These are phyloP conservation scores for Moxostoma hubbsi DNA, from an alignment of 2,797 vertebrate species.

Conservation along the genomic window DNA sequence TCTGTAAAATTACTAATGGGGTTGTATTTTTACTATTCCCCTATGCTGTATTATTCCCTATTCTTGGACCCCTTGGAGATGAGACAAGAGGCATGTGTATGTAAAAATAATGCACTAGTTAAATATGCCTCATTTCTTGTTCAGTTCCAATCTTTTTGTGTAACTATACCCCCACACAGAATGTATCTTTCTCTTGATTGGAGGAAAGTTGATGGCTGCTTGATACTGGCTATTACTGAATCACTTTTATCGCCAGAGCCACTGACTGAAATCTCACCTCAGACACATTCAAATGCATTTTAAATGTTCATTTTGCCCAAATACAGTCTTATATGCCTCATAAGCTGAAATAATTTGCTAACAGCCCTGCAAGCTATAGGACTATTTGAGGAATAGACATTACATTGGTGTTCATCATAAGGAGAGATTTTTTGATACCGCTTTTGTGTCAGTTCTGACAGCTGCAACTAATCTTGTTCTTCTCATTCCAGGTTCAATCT, in stretches of 20 bases:
- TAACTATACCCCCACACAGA: slow-evolving; percentile 9
- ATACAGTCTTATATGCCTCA: slow-evolving; percentile 38
- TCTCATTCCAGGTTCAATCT: slow-evolving; percentile 12
- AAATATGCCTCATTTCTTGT: not conserved
- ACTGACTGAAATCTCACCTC: slow-evolving; percentile 41
- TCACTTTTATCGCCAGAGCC: slow-evolving; percentile 13
- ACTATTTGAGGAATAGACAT: slow-evolving; percentile 30
- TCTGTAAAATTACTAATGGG: not conserved
- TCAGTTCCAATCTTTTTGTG: slow-evolving; percentile 1
- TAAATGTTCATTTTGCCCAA: slow-evolving; percentile 42
- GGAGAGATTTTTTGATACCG: slow-evolving; percentile 22
- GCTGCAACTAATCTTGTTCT: slow-evolving; percentile 26
- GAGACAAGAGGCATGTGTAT: not conserved
- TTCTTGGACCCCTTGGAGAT: not conserved
- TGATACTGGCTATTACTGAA: slow-evolving; percentile 34
- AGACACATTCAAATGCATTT: slow-evolving; percentile 41
- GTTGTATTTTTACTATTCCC: not conserved
- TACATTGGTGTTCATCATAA: slow-evolving; percentile 16
- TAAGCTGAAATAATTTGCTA: slow-evolving; percentile 32
- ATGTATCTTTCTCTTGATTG: slow-evolving; percentile 1
- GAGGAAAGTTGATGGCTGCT: slow-evolving; percentile 25
- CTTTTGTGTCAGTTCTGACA: slow-evolving; percentile 35
- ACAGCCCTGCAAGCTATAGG: slow-evolving; percentile 33
- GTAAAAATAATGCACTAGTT: not conserved
- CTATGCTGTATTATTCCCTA: not conserved